These are phyloP conservation scores for Lethrus apterus DNA, from an alignment of 1,140 invertebrate genomes.

Conservation along the genomic window DNA sequence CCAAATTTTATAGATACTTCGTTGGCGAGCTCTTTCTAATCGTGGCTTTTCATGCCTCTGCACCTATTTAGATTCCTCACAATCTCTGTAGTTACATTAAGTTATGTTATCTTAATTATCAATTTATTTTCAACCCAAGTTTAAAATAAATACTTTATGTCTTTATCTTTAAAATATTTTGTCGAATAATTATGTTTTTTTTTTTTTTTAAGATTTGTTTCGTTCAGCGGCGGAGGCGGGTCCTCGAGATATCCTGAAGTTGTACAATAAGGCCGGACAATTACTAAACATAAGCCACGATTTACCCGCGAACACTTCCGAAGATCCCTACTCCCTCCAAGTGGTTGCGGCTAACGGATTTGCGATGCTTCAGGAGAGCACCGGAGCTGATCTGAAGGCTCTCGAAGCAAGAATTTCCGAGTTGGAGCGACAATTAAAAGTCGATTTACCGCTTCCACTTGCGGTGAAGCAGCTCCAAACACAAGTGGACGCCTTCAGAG, in stretches of 20 bases:
- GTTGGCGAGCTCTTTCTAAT: too few species aligned
- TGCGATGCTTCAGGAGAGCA: conserved; percentile 36
- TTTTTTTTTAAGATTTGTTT: conserved; percentile 49
- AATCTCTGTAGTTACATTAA: too few species aligned
- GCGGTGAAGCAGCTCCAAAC: conserved; percentile 54
- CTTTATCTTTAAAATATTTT: too few species aligned
- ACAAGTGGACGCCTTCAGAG: conserved; percentile 57
- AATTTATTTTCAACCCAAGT: too few species aligned
- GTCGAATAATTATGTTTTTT: too few species aligned
- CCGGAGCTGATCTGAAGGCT: conserved; percentile 37
- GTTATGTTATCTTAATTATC: too few species aligned
- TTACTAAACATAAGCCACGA: conserved; percentile 59
- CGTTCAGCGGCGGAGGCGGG: conserved; percentile 55
- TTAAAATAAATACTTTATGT: too few species aligned
- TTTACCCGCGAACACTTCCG: conserved; percentile 52
- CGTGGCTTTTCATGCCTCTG: too few species aligned
- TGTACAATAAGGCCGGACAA: conserved; percentile 52
- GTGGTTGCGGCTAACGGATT: conserved; percentile 38
- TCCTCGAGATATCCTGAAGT: conserved; percentile 54
- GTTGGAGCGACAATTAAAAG: conserved; percentile 54
- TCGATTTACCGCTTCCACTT: conserved; percentile 46
- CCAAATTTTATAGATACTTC: too few species aligned
- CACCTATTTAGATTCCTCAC: too few species aligned
- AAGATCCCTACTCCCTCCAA: conserved; percentile 44
- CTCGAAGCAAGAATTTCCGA: conserved; percentile 50